Evolutionary conservation across 2,888 invertebrate genomes (phyloP), one percentile per base, ranked within the genome.

Genomic region (Abscondita cerata): DNA sequence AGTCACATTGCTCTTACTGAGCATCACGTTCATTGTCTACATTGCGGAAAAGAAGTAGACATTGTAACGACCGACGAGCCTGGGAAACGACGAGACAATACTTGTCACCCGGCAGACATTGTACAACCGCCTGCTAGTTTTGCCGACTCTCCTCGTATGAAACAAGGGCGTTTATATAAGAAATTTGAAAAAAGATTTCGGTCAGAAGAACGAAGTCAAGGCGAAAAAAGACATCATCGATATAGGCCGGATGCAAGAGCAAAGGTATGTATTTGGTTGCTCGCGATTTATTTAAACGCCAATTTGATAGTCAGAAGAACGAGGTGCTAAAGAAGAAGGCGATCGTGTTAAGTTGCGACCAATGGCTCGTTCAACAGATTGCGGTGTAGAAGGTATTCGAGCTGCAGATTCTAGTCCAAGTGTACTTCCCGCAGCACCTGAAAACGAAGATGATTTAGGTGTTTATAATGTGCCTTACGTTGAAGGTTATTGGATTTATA

Each of bases 101-200:
- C 67, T 54, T 72, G 69, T 59, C 65, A 64, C 75, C 80, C 59
- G 33, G 59, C 70, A 62, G 91, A 92, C 73, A 93, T 94, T 69
- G 93, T 94, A 1, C 91, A 93, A 73, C 94, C 94, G 0, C 94
- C 94, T 1, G 93, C 92, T 12, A 93, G 93, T 41, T 95, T 94
- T 76, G 94, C 92, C 5, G 94, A 95, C 78, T 93, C 93, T 0
- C 94, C 94, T 3, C 74, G 82, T 69, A 66, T 76, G 50, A 79
- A 81, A 52, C 79, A 81, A 65, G 87, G 84, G 47, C 83, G 87
- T 19, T 78, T 91, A 19, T 92, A 91, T 76, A 93, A 90, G 80
- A 93, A 90, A 78, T 85, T 88, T 74, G 91, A 89, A 73, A 92
- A 90, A 73, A 82, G 91, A 70, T 92, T 88, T 78, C 84, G 91